phyloP scores from a whole-genome alignment of 2,888 invertebrate genomes.

The Cataglyphis cursor region DNA sequence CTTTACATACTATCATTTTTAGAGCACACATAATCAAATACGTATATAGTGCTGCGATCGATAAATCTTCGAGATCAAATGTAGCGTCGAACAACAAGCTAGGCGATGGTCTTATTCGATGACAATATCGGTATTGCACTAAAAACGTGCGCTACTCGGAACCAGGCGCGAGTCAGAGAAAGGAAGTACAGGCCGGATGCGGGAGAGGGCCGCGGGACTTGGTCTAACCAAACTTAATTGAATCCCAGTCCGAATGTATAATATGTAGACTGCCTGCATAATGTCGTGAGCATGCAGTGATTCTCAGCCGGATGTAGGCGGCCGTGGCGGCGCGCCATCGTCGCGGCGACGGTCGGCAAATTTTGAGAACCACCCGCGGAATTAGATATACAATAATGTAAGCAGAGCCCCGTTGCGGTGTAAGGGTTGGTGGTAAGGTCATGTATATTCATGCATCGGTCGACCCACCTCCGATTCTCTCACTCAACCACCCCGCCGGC shows the following conservation, averaged over 20 bases:
- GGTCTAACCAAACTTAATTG: conserved; percentile 87
- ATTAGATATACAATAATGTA: conserved; percentile 87
- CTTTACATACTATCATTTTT: not conserved
- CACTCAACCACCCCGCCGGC: conserved; percentile 78
- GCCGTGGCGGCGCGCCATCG: conserved; percentile 44
- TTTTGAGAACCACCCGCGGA: conserved; percentile 86
- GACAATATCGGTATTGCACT: conserved; percentile 43
- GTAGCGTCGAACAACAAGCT: not conserved
- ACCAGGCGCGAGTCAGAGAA: conserved; percentile 70
- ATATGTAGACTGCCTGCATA: conserved; percentile 87
- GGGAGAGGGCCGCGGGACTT: conserved; percentile 66
- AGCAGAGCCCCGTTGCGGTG: conserved; percentile 86
- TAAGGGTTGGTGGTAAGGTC: conserved; percentile 86
- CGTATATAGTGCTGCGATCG: no score
- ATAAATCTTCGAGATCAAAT: not conserved
- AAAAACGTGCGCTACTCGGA: conserved; percentile 76
- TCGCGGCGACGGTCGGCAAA: conserved; percentile 68
- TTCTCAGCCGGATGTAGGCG: conserved; percentile 70
- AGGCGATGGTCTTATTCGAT: conserved; percentile 1
- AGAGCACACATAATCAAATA: not conserved
- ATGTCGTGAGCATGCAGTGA: conserved; percentile 84
- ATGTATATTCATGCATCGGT: conserved; percentile 87
- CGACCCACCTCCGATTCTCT: conserved; percentile 85
- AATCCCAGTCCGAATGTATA: conserved; percentile 87
- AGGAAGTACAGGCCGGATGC: conserved; percentile 62